Percentiles rank a stretch among this genome's conserved stretches.
phyloP scores from a whole-genome alignment of 2,888 invertebrate species.

The Sussaba pulchella region DNA sequence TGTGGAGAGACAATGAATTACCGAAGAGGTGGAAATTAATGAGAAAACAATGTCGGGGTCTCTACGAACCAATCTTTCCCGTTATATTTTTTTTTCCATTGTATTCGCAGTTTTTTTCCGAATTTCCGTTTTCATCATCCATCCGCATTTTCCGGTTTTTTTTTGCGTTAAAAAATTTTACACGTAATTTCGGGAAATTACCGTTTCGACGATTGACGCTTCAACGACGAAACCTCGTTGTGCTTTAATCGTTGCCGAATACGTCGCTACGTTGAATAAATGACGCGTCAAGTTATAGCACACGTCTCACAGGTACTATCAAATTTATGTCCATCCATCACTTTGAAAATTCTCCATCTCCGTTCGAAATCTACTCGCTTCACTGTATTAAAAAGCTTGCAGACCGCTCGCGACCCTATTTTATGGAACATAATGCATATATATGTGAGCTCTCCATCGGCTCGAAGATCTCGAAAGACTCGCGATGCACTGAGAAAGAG shows the following conservation, averaged over 20 bases:
- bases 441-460: slow-evolving; percentile 17
- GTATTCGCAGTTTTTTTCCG: not conserved
- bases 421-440: slow-evolving; percentile 5
- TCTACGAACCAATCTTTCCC: too few relatives aligned
- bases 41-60: too few relatives aligned
- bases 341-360: slow-evolving; percentile 6
- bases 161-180: too few relatives aligned
- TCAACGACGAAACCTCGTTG: not conserved
- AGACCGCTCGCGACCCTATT: slow-evolving; percentile 29
- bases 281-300: not conserved
- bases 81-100: too few relatives aligned
- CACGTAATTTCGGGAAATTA: too few relatives aligned
- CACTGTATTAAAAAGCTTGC: slow-evolving; percentile 32
- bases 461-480: slow-evolving; percentile 39
- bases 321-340: slow-evolving; percentile 4
- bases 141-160: too few relatives aligned
- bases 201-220: not conserved
- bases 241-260: not conserved
- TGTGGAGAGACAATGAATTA: too few relatives aligned
- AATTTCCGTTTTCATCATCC: not conserved
- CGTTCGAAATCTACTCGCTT: slow-evolving; percentile 4
- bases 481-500: slow-evolving; percentile 16
- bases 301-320: not conserved
- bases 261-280: not conserved
- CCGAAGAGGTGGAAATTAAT: too few relatives aligned